These are phyloP conservation scores for Austrolebias charrua DNA, from an alignment of 2,797 vertebrate species.

Conservation along the genomic window DNA sequence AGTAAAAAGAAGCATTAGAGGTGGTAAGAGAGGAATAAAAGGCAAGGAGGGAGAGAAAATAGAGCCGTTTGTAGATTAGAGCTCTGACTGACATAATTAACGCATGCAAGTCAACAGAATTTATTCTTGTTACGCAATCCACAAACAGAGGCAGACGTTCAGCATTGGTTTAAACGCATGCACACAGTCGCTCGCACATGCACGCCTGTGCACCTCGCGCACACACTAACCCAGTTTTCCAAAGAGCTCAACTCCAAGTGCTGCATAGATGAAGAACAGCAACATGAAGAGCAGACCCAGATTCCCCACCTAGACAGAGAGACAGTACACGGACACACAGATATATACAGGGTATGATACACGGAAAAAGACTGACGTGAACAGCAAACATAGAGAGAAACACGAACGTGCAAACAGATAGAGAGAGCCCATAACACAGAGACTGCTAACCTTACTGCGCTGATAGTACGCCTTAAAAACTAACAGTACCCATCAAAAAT, in stretches of 20 bases:
- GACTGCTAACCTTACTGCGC: constrained; percentile 29
- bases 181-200: constrained; percentile 23
- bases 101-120: constrained; percentile 59
- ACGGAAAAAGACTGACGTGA: constrained; percentile 60
- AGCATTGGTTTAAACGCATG: constrained; percentile 30
- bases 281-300: constrained; percentile 99
- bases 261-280: constrained; percentile 99
- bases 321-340: constrained; percentile 63
- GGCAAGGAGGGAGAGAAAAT: constrained; percentile 35
- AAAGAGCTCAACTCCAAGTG: constrained; percentile 97
- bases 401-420: constrained; percentile 59
- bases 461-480: constrained; percentile 25
- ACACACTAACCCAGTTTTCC: constrained; percentile 91
- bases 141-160: constrained; percentile 32
- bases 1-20: constrained; percentile 29
- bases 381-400: constrained; percentile 56
- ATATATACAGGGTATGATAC: constrained; percentile 67
- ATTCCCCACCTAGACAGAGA: constrained; percentile 92
- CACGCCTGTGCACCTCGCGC: constrained; percentile 32
- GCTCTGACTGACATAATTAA: constrained; percentile 57
- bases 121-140: constrained; percentile 61
- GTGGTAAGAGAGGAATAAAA: constrained; percentile 16
- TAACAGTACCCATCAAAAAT: constrained; percentile 7
- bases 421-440: constrained; percentile 46
- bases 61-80: constrained; percentile 46